A percentile compares a stretch with the other conserved stretches of the same genome.
Conservation (phyloP, 2,888 invertebrate species). For the Trissonchulus latispiculum region DNA sequence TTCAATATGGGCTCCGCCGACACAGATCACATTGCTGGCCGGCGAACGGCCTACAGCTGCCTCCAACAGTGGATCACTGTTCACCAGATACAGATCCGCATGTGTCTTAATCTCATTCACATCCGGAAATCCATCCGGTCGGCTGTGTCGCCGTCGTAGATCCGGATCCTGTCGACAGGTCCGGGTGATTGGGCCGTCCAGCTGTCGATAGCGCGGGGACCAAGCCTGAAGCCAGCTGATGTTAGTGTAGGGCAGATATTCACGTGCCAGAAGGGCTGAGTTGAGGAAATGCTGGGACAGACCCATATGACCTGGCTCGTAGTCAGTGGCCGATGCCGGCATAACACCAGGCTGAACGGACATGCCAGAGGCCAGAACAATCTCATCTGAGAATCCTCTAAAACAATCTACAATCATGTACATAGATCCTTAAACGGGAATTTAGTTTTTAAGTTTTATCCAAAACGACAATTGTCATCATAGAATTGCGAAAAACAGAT, state of each 20-base stretch:
- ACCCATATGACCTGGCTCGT: slow-evolving; percentile 26
- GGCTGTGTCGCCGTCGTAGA: background rate
- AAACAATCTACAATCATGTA: too few species aligned
- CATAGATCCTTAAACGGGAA: too few species aligned
- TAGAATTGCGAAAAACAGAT: too few species aligned
- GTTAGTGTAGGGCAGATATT: slow-evolving; percentile 29
- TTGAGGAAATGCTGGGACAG: background rate
- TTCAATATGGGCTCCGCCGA: slow-evolving; percentile 21
- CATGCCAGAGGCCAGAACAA: slow-evolving; percentile 35
- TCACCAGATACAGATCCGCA: slow-evolving; percentile 18
- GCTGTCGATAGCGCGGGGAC: slow-evolving; percentile 30
- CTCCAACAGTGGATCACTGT: slow-evolving; percentile 19
- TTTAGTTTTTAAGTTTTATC: too few species aligned
- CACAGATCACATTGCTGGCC: slow-evolving; percentile 15
- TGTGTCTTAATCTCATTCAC: slow-evolving; percentile 12
- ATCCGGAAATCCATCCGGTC: slow-evolving; percentile 12
- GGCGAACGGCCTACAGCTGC: slow-evolving; percentile 1
- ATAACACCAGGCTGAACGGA: slow-evolving; percentile 28
- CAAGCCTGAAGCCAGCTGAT: slow-evolving; percentile 28
- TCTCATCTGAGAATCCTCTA: slow-evolving; percentile 35
- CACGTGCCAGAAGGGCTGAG: slow-evolving; percentile 26
- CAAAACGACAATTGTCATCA: too few species aligned
- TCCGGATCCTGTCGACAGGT: slow-evolving; percentile 38
- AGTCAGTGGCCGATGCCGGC: slow-evolving; percentile 21
- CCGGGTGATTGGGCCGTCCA: slow-evolving; percentile 35